Evolutionary conservation across 2,888 invertebrate genomes (phyloP).

Genomic region (Andrena fulva): DNA sequence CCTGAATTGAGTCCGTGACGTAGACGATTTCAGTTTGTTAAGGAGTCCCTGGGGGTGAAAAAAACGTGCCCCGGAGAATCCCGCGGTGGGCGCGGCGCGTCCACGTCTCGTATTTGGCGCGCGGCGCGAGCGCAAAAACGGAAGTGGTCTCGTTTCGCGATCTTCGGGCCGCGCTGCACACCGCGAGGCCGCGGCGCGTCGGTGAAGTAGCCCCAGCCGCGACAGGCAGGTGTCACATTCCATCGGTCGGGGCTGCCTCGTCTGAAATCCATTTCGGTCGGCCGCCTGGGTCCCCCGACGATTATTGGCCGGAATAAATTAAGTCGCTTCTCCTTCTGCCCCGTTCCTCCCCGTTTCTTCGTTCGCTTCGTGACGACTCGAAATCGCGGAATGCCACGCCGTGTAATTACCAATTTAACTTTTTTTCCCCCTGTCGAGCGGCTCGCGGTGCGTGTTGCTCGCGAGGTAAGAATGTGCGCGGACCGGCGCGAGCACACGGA

Average conservation of each 20-base stretch:
- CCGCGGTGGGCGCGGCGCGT: constrained; percentile 34
- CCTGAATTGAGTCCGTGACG: constrained; percentile 47
- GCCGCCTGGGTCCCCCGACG: constrained; percentile 14
- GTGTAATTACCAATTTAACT: constrained; percentile 60
- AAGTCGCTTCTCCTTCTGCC: constrained; percentile 32
- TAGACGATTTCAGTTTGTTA: constrained; percentile 39
- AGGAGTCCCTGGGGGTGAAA: constrained; percentile 27
- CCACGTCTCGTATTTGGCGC: constrained; percentile 50
- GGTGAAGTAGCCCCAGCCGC: constrained; percentile 41
- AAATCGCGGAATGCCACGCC: constrained; percentile 55
- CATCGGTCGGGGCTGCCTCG: constrained; percentile 48
- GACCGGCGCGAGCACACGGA: not conserved
- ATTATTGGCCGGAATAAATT: constrained; percentile 65
- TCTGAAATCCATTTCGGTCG: constrained; percentile 45
- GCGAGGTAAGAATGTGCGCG: not conserved
- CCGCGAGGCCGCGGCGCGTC: not conserved
- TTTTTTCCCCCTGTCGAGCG: constrained; percentile 14
- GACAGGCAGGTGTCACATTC: constrained; percentile 69
- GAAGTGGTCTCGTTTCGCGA: constrained; percentile 57
- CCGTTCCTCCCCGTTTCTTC: not conserved
- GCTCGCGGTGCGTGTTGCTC: not conserved
- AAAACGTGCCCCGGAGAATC: constrained; percentile 13
- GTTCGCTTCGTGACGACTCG: constrained; percentile 36
- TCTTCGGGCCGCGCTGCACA: constrained; percentile 14
- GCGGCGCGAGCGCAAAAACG: constrained; percentile 52